phyloP scores from a whole-genome alignment of 2,797 vertebrate species.

The Phrynocephalus guinanensis region DNA sequence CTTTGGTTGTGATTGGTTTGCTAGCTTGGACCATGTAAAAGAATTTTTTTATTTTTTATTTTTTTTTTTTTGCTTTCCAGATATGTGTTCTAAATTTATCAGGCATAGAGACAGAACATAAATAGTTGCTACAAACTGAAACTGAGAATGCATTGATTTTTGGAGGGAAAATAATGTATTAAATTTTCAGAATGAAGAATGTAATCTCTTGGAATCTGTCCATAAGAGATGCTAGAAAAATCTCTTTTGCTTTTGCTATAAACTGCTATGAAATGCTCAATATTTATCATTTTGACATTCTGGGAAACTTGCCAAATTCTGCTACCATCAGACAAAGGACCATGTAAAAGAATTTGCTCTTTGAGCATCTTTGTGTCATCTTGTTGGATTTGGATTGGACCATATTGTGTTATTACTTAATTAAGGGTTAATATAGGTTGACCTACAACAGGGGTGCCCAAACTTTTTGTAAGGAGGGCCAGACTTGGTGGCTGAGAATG shows the following conservation, averaged over 20 bases:
- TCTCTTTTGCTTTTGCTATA: conserved; percentile 1
- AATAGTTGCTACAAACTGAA: conserved; percentile 53
- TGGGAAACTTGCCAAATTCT: conserved; percentile 37
- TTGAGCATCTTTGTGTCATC: neutral
- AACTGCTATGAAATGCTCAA: neutral
- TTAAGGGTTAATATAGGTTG: no score
- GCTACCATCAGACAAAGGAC: conserved; percentile 8
- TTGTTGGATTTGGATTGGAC: neutral
- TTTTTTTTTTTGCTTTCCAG: neutral
- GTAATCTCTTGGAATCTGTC: conserved; percentile 7
- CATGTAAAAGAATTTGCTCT: neutral
- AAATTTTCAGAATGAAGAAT: conserved; percentile 12
- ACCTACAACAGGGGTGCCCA: no score
- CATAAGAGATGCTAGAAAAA: neutral
- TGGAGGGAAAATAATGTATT: conserved; percentile 15
- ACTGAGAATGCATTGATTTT: conserved; percentile 36
- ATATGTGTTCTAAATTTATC: neutral
- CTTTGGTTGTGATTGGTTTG: neutral
- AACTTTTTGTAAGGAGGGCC: no score
- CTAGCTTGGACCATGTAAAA: neutral
- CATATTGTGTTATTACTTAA: no score
- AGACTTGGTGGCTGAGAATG: no score
- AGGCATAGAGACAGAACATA: neutral
- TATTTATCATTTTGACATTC: conserved; percentile 37
- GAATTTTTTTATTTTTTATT: no score